Evolutionary conservation across 2,888 invertebrate genomes (phyloP), one percentile per base, ranked within the genome.

Genomic region (Elegia similella): DNA sequence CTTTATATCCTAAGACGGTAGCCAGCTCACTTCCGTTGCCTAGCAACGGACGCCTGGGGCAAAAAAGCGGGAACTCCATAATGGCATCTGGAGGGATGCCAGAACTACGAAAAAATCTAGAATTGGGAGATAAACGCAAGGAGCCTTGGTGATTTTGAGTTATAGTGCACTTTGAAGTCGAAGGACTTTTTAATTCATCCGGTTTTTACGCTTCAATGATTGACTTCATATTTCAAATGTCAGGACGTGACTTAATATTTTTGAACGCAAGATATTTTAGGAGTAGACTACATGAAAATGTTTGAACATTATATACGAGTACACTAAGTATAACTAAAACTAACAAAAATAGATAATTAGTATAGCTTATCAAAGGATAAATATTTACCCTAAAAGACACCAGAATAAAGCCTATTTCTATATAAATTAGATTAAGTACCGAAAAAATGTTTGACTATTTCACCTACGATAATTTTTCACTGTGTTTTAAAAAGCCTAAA

Each of bases 1-100:
- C 3, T 3, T 7, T 32, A 12, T 5, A 50, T 50, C 50, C 48
- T 10, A 50, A 50, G 50, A 34, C 34, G 34, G 32, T 47, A 47
- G 29, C 34, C 16, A 42, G 29, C 42, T 38, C 13, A 8, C 53
- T 23, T 23, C 60, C 61, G 64, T 60, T 53, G 60, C 67, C 62
- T 59, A 60, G 64, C 62, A 63, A 66, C 63, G 59, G 59, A 56
- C 55, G 61, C 55, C 46, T 29, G 47, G 48, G 61, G 54, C 65
- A 73, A 75, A 75, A 50, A 73, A 70, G 63, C 67, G 69, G 64
- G 68, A 73, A 69, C 60, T 73, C 70, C 65, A 64, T 75, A 73
- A 76, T 70, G 69, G 69, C 65, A 66, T 70, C 68, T 76, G 76
- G 76, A 77, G 61, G 43, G 54, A 62, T 55, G 76, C 77, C 76